Conservation (phyloP, 2,797 vertebrate genomes). For the Margarornis squamiger region DNA sequence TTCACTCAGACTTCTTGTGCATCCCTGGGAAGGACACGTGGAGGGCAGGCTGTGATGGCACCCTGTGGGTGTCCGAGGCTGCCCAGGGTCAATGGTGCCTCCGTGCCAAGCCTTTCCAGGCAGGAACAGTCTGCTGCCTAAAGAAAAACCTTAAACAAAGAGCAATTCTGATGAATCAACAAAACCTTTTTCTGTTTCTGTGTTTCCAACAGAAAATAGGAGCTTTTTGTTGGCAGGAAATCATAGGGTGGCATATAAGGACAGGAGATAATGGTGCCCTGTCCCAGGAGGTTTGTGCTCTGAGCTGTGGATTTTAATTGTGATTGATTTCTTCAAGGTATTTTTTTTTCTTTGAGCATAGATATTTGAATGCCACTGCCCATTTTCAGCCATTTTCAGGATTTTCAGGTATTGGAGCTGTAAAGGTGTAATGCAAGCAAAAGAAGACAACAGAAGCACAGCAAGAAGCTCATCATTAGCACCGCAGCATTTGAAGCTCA, state of each 20-base stretch:
- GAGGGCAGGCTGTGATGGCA: background rate
- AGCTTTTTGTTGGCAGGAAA: background rate
- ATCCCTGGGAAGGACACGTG: background rate
- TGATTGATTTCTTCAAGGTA: background rate
- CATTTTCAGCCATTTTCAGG: background rate
- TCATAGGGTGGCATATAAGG: background rate
- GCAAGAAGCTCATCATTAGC: background rate
- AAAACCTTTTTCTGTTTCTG: background rate
- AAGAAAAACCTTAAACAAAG: background rate
- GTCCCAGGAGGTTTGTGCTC: background rate
- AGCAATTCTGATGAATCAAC: background rate
- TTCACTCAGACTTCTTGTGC: background rate
- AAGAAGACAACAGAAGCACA: background rate
- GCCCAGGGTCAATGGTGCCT: background rate
- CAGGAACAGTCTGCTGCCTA: background rate
- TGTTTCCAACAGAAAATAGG: background rate
- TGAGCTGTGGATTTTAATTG: fast-evolving
- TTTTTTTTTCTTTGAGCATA: background rate
- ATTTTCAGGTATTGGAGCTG: fast-evolving
- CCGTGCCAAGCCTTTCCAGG: background rate
- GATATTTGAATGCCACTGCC: background rate
- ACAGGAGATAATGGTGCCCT: background rate
- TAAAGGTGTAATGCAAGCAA: background rate
- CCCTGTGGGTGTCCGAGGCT: background rate
- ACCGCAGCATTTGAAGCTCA: background rate